Percentiles rank a stretch among this genome's conserved stretches.
phyloP scores from a whole-genome alignment of 2,113 vertebrate species.

The Monarcha castaneiventris region DNA sequence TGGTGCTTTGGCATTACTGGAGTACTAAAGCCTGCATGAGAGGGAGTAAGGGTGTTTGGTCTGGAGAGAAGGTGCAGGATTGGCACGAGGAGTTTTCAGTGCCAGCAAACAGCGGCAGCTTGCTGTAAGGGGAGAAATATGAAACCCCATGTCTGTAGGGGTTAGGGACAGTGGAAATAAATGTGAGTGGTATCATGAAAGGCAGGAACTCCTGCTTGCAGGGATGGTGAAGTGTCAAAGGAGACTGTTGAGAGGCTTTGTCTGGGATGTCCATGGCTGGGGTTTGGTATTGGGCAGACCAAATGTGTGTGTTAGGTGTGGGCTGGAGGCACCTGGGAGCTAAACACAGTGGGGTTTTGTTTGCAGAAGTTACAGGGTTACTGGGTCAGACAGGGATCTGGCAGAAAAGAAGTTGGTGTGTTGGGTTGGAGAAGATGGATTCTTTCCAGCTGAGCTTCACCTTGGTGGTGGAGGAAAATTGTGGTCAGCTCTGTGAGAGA shows the following conservation, averaged over 20 bases:
- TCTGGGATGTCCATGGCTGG: neutral
- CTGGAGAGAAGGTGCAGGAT: neutral
- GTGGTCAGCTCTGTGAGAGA: neutral
- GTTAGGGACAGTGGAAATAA: neutral
- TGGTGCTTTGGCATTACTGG: neutral
- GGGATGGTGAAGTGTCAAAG: neutral
- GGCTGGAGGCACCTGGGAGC: neutral
- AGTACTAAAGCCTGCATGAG: neutral
- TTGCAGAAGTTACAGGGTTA: neutral
- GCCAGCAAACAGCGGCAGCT: neutral
- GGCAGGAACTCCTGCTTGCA: neutral
- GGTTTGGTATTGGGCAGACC: neutral
- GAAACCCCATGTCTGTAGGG: neutral
- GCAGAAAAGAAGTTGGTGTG: neutral
- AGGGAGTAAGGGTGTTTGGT: neutral
- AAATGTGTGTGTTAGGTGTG: neutral
- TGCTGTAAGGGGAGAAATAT: neutral
- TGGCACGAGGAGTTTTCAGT: neutral
- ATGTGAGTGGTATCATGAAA: neutral
- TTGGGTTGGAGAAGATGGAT: neutral
- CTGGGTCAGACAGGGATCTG: neutral
- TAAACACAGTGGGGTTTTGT: neutral
- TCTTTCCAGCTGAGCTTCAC: neutral
- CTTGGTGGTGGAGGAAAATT: accelerated
- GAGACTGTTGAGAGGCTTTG: neutral